Conservation (phyloP, 2,888 invertebrate species). For the Smittia aterrima region DNA sequence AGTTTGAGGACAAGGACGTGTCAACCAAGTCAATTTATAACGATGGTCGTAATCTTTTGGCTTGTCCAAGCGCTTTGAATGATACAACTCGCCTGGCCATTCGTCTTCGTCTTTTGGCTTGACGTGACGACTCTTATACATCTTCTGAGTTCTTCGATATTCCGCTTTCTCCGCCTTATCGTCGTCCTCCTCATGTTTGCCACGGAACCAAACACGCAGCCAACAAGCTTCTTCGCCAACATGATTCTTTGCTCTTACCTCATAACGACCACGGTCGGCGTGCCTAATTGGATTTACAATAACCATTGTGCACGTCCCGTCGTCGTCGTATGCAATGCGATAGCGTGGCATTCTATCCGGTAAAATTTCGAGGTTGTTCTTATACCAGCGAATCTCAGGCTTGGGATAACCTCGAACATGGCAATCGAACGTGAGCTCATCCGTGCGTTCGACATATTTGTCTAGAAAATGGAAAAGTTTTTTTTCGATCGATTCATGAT, state of each 20-base stretch:
- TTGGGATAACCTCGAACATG: slow-evolving; percentile 74
- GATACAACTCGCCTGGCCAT: slow-evolving; percentile 25
- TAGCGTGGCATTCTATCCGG: slow-evolving; percentile 12
- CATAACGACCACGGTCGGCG: slow-evolving; percentile 64
- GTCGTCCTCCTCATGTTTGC: slow-evolving; percentile 9
- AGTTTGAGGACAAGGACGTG: background rate
- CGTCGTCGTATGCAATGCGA: slow-evolving; percentile 5
- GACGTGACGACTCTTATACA: slow-evolving; percentile 33
- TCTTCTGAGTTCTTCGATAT: slow-evolving; percentile 36
- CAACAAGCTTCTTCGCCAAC: slow-evolving; percentile 58
- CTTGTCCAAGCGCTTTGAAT: slow-evolving; percentile 27
- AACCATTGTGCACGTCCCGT: slow-evolving; percentile 18
- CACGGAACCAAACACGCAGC: slow-evolving; percentile 22
- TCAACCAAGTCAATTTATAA: slow-evolving; percentile 32
- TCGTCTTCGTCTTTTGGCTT: slow-evolving; percentile 35
- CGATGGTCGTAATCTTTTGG: slow-evolving; percentile 38
- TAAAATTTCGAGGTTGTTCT: slow-evolving; percentile 59
- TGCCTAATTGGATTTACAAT: slow-evolving; percentile 12
- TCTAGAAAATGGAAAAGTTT: slow-evolving; percentile 56
- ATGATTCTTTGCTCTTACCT: slow-evolving; percentile 66
- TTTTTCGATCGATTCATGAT: background rate
- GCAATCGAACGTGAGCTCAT: slow-evolving; percentile 76
- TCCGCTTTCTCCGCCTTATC: slow-evolving; percentile 18
- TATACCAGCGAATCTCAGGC: slow-evolving; percentile 71
- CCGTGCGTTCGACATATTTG: slow-evolving; percentile 65